Conservation (phyloP, 2,888 invertebrate genomes). For the Aphidius colemani region DNA sequence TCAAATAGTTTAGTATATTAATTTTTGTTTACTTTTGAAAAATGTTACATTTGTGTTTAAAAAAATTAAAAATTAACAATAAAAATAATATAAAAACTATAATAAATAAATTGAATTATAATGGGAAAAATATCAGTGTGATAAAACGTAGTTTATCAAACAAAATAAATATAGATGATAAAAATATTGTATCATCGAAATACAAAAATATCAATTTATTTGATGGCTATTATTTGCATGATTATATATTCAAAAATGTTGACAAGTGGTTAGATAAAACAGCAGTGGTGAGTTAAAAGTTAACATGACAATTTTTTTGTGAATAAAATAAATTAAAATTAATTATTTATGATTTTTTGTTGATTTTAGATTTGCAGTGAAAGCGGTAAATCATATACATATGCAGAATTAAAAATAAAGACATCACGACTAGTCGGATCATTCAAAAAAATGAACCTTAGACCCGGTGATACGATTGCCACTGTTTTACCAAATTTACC, state of each 20-base stretch:
- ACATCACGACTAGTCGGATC: constrained; percentile 31
- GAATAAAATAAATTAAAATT: neutral
- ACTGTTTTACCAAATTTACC: constrained; percentile 53
- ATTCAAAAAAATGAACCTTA: constrained; percentile 44
- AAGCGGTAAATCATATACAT: constrained; percentile 49
- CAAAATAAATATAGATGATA: constrained; percentile 16
- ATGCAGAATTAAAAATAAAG: constrained; percentile 37
- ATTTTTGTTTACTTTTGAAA: no score
- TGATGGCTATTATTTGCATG: constrained; percentile 49
- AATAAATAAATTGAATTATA: no score
- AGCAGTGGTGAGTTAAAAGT: constrained; percentile 62
- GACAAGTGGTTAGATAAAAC: constrained; percentile 70
- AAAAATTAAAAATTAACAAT: no score
- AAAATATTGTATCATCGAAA: constrained; percentile 37
- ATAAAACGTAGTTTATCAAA: no score
- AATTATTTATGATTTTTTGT: constrained; percentile 3
- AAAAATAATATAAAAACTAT: no score
- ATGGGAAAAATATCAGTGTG: no score
- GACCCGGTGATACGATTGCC: constrained; percentile 49
- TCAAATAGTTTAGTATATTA: no score
- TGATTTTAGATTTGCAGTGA: constrained; percentile 41
- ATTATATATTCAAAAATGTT: constrained; percentile 68
- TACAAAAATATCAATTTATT: constrained; percentile 25
- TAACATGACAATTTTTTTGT: neutral
- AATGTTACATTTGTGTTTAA: no score